Percentiles rank a stretch among this genome's conserved stretches.
Evolutionary conservation across 2,797 vertebrate genomes (phyloP).

Genomic region (Darevskia nairensis): DNA sequence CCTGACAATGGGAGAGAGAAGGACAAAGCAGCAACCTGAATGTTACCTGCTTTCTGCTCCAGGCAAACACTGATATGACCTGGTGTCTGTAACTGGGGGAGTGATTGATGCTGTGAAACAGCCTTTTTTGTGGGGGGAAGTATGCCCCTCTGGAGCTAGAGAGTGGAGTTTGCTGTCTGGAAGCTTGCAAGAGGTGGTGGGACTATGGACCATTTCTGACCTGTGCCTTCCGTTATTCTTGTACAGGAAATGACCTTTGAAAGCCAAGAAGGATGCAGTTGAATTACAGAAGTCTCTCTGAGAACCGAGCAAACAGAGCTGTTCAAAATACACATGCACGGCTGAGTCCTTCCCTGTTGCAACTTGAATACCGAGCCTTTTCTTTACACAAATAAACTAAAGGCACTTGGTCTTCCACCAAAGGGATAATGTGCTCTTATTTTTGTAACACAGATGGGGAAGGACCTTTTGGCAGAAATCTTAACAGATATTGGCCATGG

Average conservation of each 20-base stretch:
- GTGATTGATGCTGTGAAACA: background rate
- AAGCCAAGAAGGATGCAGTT: background rate
- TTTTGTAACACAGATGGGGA: background rate
- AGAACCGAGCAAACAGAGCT: background rate
- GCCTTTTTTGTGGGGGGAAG: background rate
- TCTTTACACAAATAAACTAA: background rate
- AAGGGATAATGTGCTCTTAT: background rate
- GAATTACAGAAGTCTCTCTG: background rate
- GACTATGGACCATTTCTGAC: background rate
- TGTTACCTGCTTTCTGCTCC: background rate
- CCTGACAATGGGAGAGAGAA: background rate
- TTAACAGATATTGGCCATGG: background rate
- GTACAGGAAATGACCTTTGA: background rate
- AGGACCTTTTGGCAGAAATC: background rate
- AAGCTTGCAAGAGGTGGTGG: background rate
- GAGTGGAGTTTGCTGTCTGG: background rate
- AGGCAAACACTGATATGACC: background rate
- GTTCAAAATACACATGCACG: background rate
- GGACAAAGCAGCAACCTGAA: too few species aligned
- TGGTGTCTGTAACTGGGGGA: background rate
- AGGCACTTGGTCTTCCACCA: background rate
- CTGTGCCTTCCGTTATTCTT: background rate
- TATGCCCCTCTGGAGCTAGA: background rate
- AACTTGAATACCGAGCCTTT: slow-evolving; percentile 4
- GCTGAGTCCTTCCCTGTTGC: background rate